Conservation (phyloP, 1,140 invertebrate genomes). For the Mylabris phalerata region DNA sequence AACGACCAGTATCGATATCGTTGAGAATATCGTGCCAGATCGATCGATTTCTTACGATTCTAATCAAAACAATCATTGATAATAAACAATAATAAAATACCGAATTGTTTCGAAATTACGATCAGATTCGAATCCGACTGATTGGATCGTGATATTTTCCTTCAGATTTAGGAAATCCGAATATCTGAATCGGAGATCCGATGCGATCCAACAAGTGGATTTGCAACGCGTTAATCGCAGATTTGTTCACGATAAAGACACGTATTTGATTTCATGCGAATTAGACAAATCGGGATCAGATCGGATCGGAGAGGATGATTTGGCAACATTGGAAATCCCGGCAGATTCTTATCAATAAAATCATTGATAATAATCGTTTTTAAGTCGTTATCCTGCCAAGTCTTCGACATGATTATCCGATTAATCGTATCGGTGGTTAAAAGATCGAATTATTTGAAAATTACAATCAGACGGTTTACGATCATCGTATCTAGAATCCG, state of each 20-base stretch:
- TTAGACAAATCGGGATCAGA: slow-evolving; percentile 84
- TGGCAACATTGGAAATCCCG: slow-evolving; percentile 69
- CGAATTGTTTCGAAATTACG: too few relatives aligned
- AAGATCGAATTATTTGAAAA: slow-evolving; percentile 10
- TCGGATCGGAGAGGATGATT: slow-evolving; percentile 63
- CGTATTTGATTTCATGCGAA: slow-evolving; percentile 81
- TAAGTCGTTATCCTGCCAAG: too few relatives aligned
- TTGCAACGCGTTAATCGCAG: slow-evolving; percentile 61
- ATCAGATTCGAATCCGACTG: too few relatives aligned
- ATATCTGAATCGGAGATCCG: slow-evolving; percentile 76
- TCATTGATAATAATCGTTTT: too few relatives aligned
- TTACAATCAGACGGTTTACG: neutral
- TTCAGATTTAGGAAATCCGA: slow-evolving; percentile 51
- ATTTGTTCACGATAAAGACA: slow-evolving; percentile 67
- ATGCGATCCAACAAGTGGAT: slow-evolving; percentile 67
- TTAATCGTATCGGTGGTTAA: neutral
- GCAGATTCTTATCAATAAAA: slow-evolving; percentile 44
- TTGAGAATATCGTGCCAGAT: neutral
- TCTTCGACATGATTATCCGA: too few relatives aligned
- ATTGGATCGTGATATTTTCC: too few relatives aligned
- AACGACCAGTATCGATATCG: neutral
- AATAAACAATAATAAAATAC: too few relatives aligned
- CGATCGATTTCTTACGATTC: too few relatives aligned
- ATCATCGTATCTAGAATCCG: too few relatives aligned
- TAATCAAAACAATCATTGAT: too few relatives aligned